A percentile compares a stretch with the other conserved stretches of the same genome.
These are phyloP conservation scores for Galerucella nymphaeae DNA, from an alignment of 2,888 invertebrate genomes.

Conservation along the genomic window DNA sequence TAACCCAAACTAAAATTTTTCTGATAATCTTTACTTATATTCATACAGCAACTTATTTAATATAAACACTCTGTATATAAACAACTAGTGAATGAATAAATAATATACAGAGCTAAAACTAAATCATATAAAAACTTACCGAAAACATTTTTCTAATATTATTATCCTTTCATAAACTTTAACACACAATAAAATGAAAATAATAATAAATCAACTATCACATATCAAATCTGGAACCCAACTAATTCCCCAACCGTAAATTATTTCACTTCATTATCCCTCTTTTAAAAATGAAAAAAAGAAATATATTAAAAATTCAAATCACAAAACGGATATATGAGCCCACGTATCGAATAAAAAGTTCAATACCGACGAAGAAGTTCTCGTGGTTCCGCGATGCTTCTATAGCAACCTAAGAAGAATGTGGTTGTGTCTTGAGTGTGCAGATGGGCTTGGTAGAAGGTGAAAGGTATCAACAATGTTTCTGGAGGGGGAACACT, in stretches of 20 bases:
- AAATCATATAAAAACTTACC: constrained; percentile 42
- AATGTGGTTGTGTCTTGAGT: constrained; percentile 43
- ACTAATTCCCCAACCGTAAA: constrained; percentile 40
- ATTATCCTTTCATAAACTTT: constrained; percentile 50
- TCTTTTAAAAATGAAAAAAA: constrained; percentile 33
- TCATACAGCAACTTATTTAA: too few species aligned
- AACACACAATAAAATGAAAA: constrained; percentile 43
- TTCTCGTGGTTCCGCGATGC: constrained; percentile 29
- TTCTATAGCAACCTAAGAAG: constrained; percentile 42
- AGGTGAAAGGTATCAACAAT: constrained; percentile 51
- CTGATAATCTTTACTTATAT: too few species aligned
- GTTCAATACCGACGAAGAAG: constrained; percentile 30
- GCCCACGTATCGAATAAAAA: constrained; percentile 20
- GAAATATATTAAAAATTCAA: constrained; percentile 43
- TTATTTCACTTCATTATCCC: constrained; percentile 40
- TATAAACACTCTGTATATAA: too few species aligned
- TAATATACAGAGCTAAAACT: too few species aligned
- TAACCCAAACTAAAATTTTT: too few species aligned
- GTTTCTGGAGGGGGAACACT: constrained; percentile 47
- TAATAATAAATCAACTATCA: constrained; percentile 44
- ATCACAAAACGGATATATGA: constrained; percentile 35
- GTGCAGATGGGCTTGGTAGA: constrained; percentile 50
- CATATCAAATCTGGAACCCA: constrained; percentile 42
- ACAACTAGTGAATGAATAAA: too few species aligned
- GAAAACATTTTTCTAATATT: constrained; percentile 44